Base-by-base conservation (phyloP, 2,888 invertebrate species). In the Mimumesa dahlbomi region DNA sequence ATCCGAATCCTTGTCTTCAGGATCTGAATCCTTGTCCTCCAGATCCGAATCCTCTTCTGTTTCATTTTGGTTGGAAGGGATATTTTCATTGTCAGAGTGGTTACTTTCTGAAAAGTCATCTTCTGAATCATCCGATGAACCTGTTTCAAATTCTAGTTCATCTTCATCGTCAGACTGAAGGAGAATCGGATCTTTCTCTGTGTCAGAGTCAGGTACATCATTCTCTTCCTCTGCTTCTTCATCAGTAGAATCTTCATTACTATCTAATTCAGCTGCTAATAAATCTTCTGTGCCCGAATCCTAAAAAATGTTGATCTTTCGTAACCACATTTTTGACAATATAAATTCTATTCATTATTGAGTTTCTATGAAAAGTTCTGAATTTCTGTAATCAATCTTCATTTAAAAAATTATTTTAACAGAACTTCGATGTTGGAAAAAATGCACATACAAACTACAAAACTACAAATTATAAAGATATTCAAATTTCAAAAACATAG, bases 151-250 rank as follows among this genome's bases (percentile, higher is more conserved):
- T 36, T 82, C 82, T 16, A 79, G 76, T 54, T 84, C 81, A 9
- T 91, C 92, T n/a, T 91, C 92, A 77, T 91, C 91, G 50, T 92
- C 92, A 45, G 91, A 91, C 50, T 91, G 90, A 87, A 93, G 93
- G 72, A 87, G 73, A 50, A 84, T 59, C n/a, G 77, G 65, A 75
- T 88, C 88, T 63, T 81, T 69, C 65, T 88, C 88, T 14, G 82
- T 81, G 57, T 88, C 90, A 74, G 91, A 92, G 82, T 91, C 91
- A 77, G 84, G 86, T 81, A 91, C 90, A 18, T 87, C 87, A 52
- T 91, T 90, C 3, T 91, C 90, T 11, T 84, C 84, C 9, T 88
- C 89, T n/a, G 84, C 82, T 68, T 91, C 91, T 36, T 90, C 90
- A 25, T 91, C 91, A 7, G 90, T 88, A 62, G 89, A 90, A 68